phyloP scores from a whole-genome alignment of 2,888 invertebrate genomes.

The Zhengitettix transpicula region DNA sequence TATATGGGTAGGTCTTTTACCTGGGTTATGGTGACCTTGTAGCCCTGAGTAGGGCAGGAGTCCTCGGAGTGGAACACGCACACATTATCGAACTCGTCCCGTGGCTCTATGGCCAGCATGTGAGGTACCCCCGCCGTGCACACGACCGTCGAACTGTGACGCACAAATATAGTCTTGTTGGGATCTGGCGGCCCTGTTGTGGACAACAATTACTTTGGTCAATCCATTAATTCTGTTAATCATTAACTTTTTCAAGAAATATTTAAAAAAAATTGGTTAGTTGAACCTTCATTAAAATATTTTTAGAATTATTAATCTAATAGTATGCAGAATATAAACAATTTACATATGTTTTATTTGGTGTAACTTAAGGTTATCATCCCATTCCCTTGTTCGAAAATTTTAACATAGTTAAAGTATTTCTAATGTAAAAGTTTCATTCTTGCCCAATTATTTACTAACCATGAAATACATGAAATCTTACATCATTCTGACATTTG shows the following conservation, averaged over 20 bases:
- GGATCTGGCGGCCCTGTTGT: conserved; percentile 61
- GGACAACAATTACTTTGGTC: neutral
- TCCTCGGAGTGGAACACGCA: conserved; percentile 40
- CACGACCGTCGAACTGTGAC: conserved; percentile 70
- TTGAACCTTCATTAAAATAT: neutral
- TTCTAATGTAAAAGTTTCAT: too few relatives aligned
- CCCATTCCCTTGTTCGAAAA: too few relatives aligned
- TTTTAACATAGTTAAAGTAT: too few relatives aligned
- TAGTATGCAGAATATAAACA: too few relatives aligned
- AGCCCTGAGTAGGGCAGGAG: conserved; percentile 42
- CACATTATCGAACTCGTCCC: conserved; percentile 81
- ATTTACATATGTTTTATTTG: too few relatives aligned
- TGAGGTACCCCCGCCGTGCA: conserved; percentile 63
- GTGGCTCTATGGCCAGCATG: conserved; percentile 69
- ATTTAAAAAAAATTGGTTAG: neutral
- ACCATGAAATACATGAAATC: too few relatives aligned
- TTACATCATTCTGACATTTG: too few relatives aligned
- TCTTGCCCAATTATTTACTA: too few relatives aligned
- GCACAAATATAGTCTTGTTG: conserved; percentile 63
- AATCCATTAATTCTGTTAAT: neutral
- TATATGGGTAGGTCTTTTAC: neutral
- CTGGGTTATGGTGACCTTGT: conserved; percentile 17
- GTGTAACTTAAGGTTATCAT: too few relatives aligned
- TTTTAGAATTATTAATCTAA: too few relatives aligned
- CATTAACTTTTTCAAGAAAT: neutral